phyloP scores from a whole-genome alignment of 2,113 vertebrate species.

The Chiloscyllium plagiosum region DNA sequence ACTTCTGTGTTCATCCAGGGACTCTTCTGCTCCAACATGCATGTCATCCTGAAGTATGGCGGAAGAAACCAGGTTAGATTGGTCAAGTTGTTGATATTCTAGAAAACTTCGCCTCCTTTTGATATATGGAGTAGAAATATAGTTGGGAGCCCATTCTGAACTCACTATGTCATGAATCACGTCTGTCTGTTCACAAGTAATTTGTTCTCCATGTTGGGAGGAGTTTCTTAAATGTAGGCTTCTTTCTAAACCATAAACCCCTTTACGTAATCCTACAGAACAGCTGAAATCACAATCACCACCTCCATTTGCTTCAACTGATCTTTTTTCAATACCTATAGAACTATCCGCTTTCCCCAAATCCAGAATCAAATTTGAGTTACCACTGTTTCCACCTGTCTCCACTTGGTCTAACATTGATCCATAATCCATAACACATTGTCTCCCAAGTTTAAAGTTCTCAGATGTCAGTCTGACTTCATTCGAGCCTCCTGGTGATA shows the following conservation, averaged over 20 bases:
- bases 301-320: neutral
- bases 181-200: neutral
- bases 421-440: neutral
- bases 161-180: neutral
- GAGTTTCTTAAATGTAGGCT: too few relatives aligned
- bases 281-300: neutral
- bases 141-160: neutral
- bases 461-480: neutral
- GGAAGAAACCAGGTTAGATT: neutral
- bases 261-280: neutral
- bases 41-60: neutral
- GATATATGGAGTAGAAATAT: neutral
- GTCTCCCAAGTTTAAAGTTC: neutral
- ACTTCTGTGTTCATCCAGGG: neutral
- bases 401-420: neutral
- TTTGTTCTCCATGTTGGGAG: neutral
- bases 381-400: neutral
- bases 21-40: neutral
- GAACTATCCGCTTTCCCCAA: neutral
- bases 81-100: neutral
- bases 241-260: neutral
- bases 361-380: neutral
- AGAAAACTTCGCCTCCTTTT: neutral
- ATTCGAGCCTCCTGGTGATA: neutral
- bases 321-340: neutral